Evolutionary conservation across 2,113 vertebrate genomes (phyloP).

Genomic region (Eidolon helvum): DNA sequence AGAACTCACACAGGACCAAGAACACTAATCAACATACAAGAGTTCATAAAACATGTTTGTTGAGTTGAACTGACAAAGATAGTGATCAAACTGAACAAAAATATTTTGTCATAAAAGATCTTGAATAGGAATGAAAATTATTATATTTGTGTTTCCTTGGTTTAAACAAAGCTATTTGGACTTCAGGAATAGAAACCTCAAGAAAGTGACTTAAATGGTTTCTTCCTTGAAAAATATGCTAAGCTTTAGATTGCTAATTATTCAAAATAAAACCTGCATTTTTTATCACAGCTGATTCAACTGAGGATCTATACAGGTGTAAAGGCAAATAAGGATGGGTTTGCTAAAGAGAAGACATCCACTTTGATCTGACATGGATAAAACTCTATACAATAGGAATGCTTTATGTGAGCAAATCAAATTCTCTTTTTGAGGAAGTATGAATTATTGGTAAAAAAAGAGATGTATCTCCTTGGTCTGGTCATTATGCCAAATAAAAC

Average conservation of each 20-base stretch:
- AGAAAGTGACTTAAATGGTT: neutral
- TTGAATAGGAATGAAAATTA: neutral
- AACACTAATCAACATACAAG: neutral
- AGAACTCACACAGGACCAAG: neutral
- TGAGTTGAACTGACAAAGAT: neutral
- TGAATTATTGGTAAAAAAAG: neutral
- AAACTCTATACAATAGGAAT: neutral
- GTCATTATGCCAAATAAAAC: neutral
- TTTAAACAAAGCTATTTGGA: neutral
- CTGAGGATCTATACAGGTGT: neutral
- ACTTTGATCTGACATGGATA: neutral
- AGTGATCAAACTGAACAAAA: neutral
- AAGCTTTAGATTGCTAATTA: neutral
- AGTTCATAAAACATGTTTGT: neutral
- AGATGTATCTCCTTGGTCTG: neutral
- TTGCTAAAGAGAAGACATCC: neutral
- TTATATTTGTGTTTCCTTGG: neutral
- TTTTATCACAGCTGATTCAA: neutral
- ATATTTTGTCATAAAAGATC: neutral
- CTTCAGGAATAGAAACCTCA: neutral
- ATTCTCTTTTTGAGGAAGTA: neutral
- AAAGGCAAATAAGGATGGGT: neutral
- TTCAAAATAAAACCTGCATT: neutral
- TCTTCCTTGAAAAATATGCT: neutral
- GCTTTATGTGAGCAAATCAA: neutral